Conservation (phyloP, 2,113 vertebrate genomes). For the Andinoacara biseriatus region DNA sequence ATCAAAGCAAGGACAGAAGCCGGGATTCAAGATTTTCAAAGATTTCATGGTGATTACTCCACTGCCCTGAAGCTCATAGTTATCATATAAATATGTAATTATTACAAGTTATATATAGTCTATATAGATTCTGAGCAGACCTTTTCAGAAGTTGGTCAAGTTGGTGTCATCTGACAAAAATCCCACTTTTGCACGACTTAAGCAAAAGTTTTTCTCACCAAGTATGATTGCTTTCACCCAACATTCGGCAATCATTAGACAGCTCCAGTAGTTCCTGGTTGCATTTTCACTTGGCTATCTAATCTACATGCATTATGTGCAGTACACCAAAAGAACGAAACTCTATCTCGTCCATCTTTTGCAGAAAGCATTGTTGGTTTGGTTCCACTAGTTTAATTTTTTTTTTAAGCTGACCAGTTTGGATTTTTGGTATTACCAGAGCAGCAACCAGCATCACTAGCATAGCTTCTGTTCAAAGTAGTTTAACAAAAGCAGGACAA, state of each 20-base stretch:
- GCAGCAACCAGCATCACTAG: no score
- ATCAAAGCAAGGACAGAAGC: not conserved
- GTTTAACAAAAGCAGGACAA: no score
- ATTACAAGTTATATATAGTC: not conserved
- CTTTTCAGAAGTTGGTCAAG: no score
- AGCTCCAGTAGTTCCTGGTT: accelerated
- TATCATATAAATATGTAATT: not conserved
- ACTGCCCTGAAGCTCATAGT: not conserved
- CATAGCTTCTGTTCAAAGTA: no score
- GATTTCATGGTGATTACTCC: not conserved
- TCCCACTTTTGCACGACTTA: not conserved
- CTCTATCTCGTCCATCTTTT: not conserved
- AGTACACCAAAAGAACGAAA: not conserved
- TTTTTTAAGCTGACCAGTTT: not conserved
- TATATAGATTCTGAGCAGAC: not conserved
- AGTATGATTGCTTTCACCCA: not conserved
- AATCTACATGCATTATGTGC: not conserved
- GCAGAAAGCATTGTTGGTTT: accelerated
- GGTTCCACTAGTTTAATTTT: not conserved
- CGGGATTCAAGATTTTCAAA: not conserved
- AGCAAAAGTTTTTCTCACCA: not conserved
- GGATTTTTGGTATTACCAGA: not conserved
- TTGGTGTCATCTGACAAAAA: not conserved
- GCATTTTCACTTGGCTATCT: not conserved
- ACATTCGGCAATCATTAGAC: not conserved